Evolutionary conservation across 2,888 invertebrate genomes (phyloP).

Genomic region (Gerris lacustris): DNA sequence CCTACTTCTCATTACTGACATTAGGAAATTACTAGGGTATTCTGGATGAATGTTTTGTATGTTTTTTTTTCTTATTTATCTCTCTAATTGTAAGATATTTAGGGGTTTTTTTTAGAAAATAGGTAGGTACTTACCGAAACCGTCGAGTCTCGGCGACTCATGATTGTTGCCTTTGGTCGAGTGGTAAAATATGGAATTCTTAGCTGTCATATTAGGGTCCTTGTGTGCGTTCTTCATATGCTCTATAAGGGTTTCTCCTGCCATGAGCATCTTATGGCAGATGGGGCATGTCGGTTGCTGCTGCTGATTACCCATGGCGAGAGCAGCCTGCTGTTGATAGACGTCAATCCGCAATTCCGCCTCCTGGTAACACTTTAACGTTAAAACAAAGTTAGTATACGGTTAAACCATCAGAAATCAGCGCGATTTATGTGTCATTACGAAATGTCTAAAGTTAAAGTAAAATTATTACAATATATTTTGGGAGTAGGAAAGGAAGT

Average conservation of each 20-base stretch:
- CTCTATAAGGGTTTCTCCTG: slow-evolving; percentile 84
- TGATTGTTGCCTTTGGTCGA: not conserved
- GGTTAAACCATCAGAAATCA: slow-evolving; percentile 6
- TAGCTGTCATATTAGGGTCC: slow-evolving; percentile 63
- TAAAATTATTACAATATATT: too few species aligned
- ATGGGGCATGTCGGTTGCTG: slow-evolving; percentile 61
- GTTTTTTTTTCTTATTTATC: too few species aligned
- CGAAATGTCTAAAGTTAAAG: too few species aligned
- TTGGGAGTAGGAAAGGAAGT: too few species aligned
- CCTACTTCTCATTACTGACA: too few species aligned
- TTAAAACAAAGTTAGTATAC: slow-evolving; percentile 32
- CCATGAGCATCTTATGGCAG: slow-evolving; percentile 88
- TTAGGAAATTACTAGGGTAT: too few species aligned
- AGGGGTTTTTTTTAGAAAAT: too few species aligned
- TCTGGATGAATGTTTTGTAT: too few species aligned
- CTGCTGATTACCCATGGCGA: slow-evolving; percentile 69
- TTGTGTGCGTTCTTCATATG: slow-evolving; percentile 94
- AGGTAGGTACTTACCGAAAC: slow-evolving; percentile 39
- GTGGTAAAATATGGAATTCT: slow-evolving; percentile 9
- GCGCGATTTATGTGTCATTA: slow-evolving; percentile 1
- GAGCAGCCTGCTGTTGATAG: slow-evolving; percentile 89
- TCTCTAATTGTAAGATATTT: too few species aligned
- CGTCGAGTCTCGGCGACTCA: not conserved
- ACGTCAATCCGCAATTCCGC: slow-evolving; percentile 87
- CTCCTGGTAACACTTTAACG: slow-evolving; percentile 45